Conservation (phyloP, 2,888 invertebrate genomes). For the Erebia epiphron region DNA sequence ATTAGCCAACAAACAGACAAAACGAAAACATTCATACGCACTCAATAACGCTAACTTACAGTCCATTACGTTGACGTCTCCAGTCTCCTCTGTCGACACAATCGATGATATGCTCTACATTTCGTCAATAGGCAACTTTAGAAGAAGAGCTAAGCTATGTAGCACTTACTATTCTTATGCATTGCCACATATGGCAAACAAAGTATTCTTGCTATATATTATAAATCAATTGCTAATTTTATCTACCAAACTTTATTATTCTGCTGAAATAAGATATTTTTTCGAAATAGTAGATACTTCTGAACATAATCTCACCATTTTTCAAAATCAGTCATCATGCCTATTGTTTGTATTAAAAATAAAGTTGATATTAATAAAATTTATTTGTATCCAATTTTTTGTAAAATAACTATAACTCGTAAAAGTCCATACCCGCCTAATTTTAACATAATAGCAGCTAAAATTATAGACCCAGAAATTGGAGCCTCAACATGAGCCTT, state of each 20-base stretch:
- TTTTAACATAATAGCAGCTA: constrained; percentile 88
- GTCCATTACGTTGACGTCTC: constrained; percentile 25
- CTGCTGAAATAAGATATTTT: too few relatives aligned
- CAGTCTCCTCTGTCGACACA: constrained; percentile 18
- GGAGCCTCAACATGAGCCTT: constrained; percentile 90
- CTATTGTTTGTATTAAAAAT: too few relatives aligned
- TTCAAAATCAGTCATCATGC: too few relatives aligned
- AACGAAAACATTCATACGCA: constrained; percentile 13
- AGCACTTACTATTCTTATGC: constrained; percentile 25
- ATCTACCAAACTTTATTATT: too few relatives aligned
- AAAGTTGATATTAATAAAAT: constrained; percentile 51
- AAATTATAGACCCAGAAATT: constrained; percentile 88
- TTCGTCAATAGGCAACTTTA: constrained; percentile 48
- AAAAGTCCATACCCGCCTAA: constrained; percentile 88
- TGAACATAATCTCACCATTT: too few relatives aligned
- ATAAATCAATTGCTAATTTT: too few relatives aligned
- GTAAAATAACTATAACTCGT: constrained; percentile 79
- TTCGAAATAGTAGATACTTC: too few relatives aligned
- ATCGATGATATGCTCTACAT: constrained; percentile 64
- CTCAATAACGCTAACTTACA: constrained; percentile 16
- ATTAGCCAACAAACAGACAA: constrained; percentile 3
- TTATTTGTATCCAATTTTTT: constrained; percentile 72
- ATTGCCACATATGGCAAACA: not conserved
- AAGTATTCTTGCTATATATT: not conserved
- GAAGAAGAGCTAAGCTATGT: constrained; percentile 49